A percentile compares a stretch with the other conserved stretches of the same genome.
Evolutionary conservation across 1,140 invertebrate genomes (phyloP).

Genomic region (Lasioglossum albipes): DNA sequence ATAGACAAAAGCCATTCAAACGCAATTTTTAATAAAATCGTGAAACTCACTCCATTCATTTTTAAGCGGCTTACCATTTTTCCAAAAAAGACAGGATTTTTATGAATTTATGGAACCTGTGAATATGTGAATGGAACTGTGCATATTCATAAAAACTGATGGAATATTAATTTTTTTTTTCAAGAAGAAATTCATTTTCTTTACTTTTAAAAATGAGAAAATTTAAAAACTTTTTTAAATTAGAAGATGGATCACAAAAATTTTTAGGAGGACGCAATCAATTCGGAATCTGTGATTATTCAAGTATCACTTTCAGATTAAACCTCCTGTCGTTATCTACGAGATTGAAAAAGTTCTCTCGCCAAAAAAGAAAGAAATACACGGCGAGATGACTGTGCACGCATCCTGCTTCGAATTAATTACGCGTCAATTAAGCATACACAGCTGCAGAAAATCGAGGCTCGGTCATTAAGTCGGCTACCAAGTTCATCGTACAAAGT

Average conservation of each 20-base stretch:
- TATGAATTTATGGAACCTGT: too few species aligned
- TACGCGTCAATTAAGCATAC: slow-evolving; percentile 50
- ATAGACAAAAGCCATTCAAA: background rate
- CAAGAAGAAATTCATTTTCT: too few species aligned
- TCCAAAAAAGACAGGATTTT: too few species aligned
- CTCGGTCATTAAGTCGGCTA: slow-evolving; percentile 36
- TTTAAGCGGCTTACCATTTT: background rate
- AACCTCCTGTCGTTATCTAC: background rate
- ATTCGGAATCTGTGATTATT: too few species aligned
- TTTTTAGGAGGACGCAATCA: too few species aligned
- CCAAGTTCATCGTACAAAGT: slow-evolving; percentile 38
- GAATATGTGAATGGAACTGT: too few species aligned
- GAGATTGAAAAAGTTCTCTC: slow-evolving; percentile 44
- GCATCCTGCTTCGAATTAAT: slow-evolving; percentile 45
- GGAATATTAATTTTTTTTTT: too few species aligned
- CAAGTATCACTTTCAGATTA: too few species aligned
- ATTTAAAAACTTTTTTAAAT: too few species aligned
- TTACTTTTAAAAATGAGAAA: too few species aligned
- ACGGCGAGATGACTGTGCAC: slow-evolving; percentile 2
- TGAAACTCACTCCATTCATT: background rate
- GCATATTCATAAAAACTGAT: too few species aligned
- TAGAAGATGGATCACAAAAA: too few species aligned
- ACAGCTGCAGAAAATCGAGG: slow-evolving; percentile 36
- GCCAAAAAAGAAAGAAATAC: background rate
- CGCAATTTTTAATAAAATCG: background rate